Percentiles rank a stretch among this genome's conserved stretches.
phyloP scores from a whole-genome alignment of 2,888 invertebrate genomes.

The Papilio demoleus region DNA sequence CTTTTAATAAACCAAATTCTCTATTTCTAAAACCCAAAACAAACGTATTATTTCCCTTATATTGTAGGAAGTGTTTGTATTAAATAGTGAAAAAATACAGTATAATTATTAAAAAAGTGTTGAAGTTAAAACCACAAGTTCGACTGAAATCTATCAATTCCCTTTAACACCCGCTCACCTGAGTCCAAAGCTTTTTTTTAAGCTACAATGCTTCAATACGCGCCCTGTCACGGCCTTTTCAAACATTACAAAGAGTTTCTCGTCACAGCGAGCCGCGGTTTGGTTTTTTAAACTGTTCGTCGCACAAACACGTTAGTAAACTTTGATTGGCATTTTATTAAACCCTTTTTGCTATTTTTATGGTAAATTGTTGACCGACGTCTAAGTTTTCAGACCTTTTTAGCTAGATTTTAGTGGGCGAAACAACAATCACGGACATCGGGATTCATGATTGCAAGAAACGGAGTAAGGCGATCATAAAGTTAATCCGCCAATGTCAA shows the following conservation, averaged over 20 bases:
- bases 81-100: too few species aligned
- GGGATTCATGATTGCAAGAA: too few species aligned
- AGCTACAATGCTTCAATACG: neutral
- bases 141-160: neutral
- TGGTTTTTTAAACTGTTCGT: conserved; percentile 6
- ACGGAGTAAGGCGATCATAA: too few species aligned
- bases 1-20: too few species aligned
- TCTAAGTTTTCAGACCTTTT: too few species aligned
- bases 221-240: neutral
- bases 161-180: neutral
- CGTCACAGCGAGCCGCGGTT: neutral
- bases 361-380: too few species aligned
- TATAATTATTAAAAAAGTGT: too few species aligned
- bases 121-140: neutral
- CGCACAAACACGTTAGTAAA: neutral
- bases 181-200: neutral
- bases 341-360: neutral
- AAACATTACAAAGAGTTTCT: neutral
- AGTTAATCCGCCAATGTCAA: neutral
- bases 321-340: conserved; percentile 6
- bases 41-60: too few species aligned
- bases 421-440: too few species aligned
- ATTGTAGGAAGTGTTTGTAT: too few species aligned
- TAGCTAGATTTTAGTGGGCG: too few species aligned
- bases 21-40: too few species aligned